Evolutionary conservation across 64 coral and sea anemone species (phyloP).

Genomic region (Montipora sp.): DNA sequence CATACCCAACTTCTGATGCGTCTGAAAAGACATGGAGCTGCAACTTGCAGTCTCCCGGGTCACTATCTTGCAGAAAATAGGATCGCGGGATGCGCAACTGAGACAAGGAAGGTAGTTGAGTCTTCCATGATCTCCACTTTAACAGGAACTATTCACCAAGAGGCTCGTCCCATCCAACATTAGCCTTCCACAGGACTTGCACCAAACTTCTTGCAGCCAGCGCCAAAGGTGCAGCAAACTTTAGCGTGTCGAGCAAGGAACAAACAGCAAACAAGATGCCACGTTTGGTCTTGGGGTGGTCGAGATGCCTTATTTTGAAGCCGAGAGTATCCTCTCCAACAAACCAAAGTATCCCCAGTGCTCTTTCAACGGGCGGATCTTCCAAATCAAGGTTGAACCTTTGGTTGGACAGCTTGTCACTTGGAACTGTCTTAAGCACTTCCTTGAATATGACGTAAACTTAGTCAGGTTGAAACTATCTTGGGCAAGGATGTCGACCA

Average conservation of each 20-base stretch:
- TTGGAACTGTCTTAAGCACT: conserved; percentile 11
- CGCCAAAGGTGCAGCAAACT: background rate
- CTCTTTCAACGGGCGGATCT: conserved; percentile 33
- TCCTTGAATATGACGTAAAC: conserved; percentile 35
- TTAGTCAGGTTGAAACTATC: conserved; percentile 57
- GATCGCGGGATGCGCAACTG: no score
- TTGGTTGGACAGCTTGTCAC: no score
- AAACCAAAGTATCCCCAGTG: conserved; percentile 37
- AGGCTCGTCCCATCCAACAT: background rate
- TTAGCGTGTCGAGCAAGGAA: conserved; percentile 22
- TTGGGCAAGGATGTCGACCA: conserved; percentile 10
- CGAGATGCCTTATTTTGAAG: background rate
- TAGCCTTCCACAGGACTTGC: conserved; percentile 42
- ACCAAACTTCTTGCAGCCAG: background rate
- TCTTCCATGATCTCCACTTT: no score
- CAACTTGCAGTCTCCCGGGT: no score
- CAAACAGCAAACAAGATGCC: conserved; percentile 14
- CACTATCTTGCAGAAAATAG: no score
- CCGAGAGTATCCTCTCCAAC: background rate
- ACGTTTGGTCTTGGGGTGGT: conserved; percentile 18
- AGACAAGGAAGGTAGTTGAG: no score
- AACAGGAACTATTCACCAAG: no score
- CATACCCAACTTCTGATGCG: no score
- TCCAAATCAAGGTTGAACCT: conserved; percentile 45
- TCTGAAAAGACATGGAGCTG: no score